Conservation (phyloP, 2,888 invertebrate species). For the Lottia scabra region DNA sequence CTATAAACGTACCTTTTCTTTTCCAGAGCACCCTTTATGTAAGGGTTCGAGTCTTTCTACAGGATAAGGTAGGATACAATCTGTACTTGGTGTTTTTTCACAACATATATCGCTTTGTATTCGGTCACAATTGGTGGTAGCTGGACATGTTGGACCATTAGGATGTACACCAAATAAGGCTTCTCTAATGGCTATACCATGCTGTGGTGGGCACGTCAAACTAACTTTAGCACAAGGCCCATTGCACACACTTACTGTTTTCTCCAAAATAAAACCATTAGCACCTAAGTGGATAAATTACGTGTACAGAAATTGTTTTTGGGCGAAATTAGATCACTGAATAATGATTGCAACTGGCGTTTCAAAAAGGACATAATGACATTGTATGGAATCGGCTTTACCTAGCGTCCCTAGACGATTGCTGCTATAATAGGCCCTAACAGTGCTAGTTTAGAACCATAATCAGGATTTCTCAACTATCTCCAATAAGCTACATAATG, state of each 20-base stretch:
- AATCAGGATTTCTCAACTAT: no score
- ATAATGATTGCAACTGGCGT: no score
- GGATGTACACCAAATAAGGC: conserved; percentile 30
- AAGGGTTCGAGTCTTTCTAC: conserved; percentile 26
- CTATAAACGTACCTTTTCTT: not conserved
- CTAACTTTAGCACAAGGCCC: conserved; percentile 28
- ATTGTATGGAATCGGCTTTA: no score
- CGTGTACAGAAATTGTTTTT: no score
- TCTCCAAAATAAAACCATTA: conserved; percentile 19
- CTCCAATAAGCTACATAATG: no score
- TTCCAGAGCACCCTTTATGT: conserved; percentile 31
- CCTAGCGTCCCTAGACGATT: no score
- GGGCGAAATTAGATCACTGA: no score
- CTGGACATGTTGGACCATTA: conserved; percentile 16
- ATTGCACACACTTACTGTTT: conserved; percentile 27
- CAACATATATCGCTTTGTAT: conserved; percentile 23
- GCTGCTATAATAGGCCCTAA: no score
- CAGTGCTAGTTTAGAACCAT: no score
- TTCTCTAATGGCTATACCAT: conserved; percentile 33
- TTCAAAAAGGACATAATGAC: no score
- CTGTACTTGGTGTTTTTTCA: conserved; percentile 18
- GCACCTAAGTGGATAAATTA: not conserved
- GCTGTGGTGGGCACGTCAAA: conserved; percentile 25
- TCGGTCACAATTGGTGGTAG: conserved; percentile 1
- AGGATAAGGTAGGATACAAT: conserved; percentile 28